phyloP scores from a whole-genome alignment of 1,140 invertebrate genomes.

The Macrobrachium nipponense region DNA sequence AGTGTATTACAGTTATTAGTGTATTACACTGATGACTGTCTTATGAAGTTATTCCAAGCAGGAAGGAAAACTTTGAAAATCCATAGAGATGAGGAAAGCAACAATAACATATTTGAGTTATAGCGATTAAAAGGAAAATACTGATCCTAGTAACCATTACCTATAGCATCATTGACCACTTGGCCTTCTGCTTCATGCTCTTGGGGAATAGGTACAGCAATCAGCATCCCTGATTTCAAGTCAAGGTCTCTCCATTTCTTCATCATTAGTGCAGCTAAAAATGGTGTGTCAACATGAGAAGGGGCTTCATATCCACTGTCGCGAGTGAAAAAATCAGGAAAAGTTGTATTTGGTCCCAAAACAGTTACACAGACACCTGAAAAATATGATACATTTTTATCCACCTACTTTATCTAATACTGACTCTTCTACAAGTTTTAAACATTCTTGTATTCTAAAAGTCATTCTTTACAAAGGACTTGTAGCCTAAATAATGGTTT shows the following conservation, averaged over 20 bases:
- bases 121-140: constrained; percentile 27
- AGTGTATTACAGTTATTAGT: too few relatives aligned
- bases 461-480: too few relatives aligned
- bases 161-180: constrained; percentile 64
- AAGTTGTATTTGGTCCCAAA: constrained; percentile 73
- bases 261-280: constrained; percentile 81
- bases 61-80: too few relatives aligned
- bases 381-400: constrained; percentile 79
- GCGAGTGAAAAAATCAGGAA: constrained; percentile 91
- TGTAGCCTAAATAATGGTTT: too few relatives aligned
- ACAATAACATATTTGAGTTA: neutral
- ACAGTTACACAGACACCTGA: constrained; percentile 91
- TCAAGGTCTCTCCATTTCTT: constrained; percentile 73
- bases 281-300: constrained; percentile 74
- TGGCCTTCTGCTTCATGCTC: constrained; percentile 75
- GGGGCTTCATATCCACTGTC: constrained; percentile 79
- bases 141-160: constrained; percentile 19
- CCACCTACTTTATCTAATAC: neutral
- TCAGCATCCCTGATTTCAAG: constrained; percentile 83
- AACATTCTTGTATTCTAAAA: too few relatives aligned
- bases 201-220: constrained; percentile 91
- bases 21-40: too few relatives aligned
- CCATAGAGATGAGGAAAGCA: too few relatives aligned
- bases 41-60: too few relatives aligned
- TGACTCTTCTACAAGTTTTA: neutral